Evolutionary conservation across 2,797 vertebrate species (phyloP).

Genomic region (Champsocephalus gunnari): DNA sequence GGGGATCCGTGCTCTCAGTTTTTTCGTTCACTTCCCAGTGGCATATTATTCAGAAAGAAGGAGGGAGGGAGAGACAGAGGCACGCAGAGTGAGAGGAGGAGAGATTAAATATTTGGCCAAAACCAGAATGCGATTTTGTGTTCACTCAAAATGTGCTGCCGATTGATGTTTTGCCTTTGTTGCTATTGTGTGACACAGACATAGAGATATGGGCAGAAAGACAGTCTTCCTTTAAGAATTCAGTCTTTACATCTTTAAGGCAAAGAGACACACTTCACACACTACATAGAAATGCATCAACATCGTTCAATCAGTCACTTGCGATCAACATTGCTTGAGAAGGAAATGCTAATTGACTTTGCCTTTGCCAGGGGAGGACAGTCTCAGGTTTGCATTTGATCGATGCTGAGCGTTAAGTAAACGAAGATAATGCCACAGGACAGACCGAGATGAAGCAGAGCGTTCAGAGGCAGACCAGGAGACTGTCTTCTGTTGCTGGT

Average conservation of each 20-base stretch:
- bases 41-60: slow-evolving; percentile 75
- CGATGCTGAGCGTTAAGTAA: slow-evolving; percentile 67
- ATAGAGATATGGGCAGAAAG: slow-evolving; percentile 51
- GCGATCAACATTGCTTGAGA: slow-evolving; percentile 65
- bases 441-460: slow-evolving; percentile 68
- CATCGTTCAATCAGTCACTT: slow-evolving; percentile 67
- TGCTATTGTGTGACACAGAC: slow-evolving; percentile 64
- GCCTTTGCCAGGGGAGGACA: slow-evolving; percentile 51
- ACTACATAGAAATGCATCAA: slow-evolving; percentile 47
- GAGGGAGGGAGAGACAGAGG: slow-evolving; percentile 58
- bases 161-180: slow-evolving; percentile 70
- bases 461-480: slow-evolving; percentile 45
- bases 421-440: slow-evolving; percentile 69
- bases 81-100: slow-evolving; percentile 27
- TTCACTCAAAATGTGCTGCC: slow-evolving; percentile 65
- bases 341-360: slow-evolving; percentile 69
- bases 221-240: slow-evolving; percentile 42
- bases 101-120: slow-evolving; percentile 82
- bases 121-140: slow-evolving; percentile 71
- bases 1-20: slow-evolving; percentile 70
- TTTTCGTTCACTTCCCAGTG: slow-evolving; percentile 67
- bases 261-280: slow-evolving; percentile 13
- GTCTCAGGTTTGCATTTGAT: slow-evolving; percentile 67
- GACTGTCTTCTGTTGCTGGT: slow-evolving; percentile 57
- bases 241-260: slow-evolving; percentile 46